phyloP scores from a whole-genome alignment of 2,797 vertebrate species.

The Schizothorax lantsangensis region DNA sequence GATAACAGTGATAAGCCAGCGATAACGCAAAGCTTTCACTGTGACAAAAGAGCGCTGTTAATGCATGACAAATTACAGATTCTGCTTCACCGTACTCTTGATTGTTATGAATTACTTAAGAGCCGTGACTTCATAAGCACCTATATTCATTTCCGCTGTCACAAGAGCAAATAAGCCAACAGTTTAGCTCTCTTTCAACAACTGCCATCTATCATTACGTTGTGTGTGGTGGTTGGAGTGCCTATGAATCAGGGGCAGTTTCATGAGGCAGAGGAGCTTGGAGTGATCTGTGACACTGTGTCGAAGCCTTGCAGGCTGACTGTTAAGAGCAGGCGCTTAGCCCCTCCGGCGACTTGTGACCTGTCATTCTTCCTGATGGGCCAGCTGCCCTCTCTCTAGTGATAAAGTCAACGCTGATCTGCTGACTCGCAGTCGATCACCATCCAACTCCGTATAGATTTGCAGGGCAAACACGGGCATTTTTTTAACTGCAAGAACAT shows the following conservation, averaged over 20 bases:
- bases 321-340: slow-evolving; percentile 70
- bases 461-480: neutral
- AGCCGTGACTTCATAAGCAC: slow-evolving; percentile 49
- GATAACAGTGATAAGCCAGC: slow-evolving; percentile 17
- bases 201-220: slow-evolving; percentile 70
- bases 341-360: slow-evolving; percentile 67
- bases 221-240: slow-evolving; percentile 39
- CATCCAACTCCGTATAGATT: slow-evolving; percentile 1
- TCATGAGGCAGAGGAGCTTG: slow-evolving; percentile 58
- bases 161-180: slow-evolving; percentile 66
- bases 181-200: slow-evolving; percentile 65
- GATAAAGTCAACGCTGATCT: slow-evolving; percentile 55
- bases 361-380: slow-evolving; percentile 66
- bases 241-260: slow-evolving; percentile 40
- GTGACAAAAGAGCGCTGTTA: slow-evolving; percentile 44
- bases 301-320: slow-evolving; percentile 70
- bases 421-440: slow-evolving; percentile 64
- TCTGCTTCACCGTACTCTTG: slow-evolving; percentile 32
- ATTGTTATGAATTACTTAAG: slow-evolving; percentile 51
- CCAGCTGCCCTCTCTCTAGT: slow-evolving; percentile 39
- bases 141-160: slow-evolving; percentile 62
- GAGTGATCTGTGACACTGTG: slow-evolving; percentile 64
- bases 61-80: slow-evolving; percentile 46
- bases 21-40: slow-evolving; percentile 32
- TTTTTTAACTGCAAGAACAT: slow-evolving; percentile 7